Conservation (phyloP, 2,113 vertebrate genomes). For the Oxyruncus cristatus region DNA sequence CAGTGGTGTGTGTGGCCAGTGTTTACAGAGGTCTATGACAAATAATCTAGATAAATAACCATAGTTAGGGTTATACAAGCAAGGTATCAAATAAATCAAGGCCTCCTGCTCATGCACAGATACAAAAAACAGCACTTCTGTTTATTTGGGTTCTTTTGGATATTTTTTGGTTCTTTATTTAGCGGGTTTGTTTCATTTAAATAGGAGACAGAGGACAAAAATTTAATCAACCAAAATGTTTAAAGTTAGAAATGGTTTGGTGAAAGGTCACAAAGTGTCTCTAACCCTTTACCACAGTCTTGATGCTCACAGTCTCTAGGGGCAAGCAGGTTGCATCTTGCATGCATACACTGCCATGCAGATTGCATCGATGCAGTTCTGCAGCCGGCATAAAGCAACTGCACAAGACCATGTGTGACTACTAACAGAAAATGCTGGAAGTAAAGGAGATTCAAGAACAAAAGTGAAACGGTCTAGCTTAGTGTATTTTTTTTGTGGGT, state of each 20-base stretch:
- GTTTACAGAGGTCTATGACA: not conserved
- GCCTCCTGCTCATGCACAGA: not conserved
- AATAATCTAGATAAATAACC: conserved; percentile 11
- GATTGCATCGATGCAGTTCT: not conserved
- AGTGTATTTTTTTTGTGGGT: not conserved
- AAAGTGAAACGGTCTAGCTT: not conserved
- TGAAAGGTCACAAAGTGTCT: not conserved
- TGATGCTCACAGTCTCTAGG: not conserved
- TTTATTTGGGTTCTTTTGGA: not conserved
- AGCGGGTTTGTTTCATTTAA: not conserved
- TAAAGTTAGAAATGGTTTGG: not conserved
- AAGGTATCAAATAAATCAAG: not conserved
- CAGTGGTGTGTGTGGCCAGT: not conserved
- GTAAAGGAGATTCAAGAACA: not conserved
- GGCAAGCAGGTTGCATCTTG: not conserved
- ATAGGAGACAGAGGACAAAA: not conserved
- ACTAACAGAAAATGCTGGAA: not conserved
- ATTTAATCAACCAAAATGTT: not conserved
- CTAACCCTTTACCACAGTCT: not conserved
- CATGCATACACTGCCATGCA: not conserved
- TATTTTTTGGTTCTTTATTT: not conserved
- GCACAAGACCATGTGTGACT: not conserved
- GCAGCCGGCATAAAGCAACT: not conserved
- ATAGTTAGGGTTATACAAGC: not conserved
- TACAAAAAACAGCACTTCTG: not conserved